Conservation (phyloP, 2,113 vertebrate species). For the Crotalus horridus region DNA sequence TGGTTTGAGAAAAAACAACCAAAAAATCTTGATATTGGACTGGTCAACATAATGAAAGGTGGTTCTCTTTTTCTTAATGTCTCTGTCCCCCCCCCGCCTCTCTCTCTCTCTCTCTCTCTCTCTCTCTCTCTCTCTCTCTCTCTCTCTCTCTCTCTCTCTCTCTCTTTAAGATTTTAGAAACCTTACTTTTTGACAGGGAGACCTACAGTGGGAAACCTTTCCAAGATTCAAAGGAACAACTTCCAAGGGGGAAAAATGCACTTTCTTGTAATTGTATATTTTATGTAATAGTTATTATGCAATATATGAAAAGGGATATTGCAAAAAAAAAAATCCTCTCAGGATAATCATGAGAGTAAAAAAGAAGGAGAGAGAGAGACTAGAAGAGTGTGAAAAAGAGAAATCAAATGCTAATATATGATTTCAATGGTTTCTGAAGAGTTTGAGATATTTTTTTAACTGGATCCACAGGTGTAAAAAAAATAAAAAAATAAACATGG, state of each 20-base stretch:
- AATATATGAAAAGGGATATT: neutral
- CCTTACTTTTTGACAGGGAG: neutral
- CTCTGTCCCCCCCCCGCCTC: no score
- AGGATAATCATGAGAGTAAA: neutral
- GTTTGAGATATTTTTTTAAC: neutral
- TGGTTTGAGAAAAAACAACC: neutral
- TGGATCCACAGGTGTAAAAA: neutral
- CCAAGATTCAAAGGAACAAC: neutral
- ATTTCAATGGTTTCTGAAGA: neutral
- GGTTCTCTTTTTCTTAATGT: neutral
- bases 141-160: neutral
- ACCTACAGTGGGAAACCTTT: neutral
- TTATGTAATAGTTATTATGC: neutral
- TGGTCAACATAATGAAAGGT: conserved; percentile 9
- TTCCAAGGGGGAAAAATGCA: neutral
- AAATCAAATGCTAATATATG: neutral
- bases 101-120: no score
- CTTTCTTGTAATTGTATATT: neutral
- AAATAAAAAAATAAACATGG: neutral
- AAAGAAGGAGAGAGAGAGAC: neutral
- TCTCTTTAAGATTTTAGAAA: neutral
- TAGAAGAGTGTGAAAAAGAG: neutral
- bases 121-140: no score
- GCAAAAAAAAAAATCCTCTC: neutral
- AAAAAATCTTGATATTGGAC: neutral